Evolutionary conservation across 1,140 invertebrate genomes (phyloP).

Genomic region (Drosophila bocki): DNA sequence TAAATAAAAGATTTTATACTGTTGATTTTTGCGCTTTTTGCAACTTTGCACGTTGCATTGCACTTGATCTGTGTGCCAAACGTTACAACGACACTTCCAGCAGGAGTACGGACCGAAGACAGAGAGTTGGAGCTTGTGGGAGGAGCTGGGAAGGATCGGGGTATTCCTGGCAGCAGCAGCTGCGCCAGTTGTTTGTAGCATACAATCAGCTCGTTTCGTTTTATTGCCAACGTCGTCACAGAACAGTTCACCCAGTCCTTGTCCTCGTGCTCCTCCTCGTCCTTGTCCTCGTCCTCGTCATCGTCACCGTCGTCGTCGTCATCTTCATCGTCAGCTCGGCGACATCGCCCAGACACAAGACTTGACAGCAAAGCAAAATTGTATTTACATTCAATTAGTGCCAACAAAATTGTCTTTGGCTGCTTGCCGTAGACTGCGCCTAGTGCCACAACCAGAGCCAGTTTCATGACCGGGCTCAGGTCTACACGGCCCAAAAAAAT

Average conservation of each 20-base stretch:
- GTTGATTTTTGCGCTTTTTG: conserved; percentile 84
- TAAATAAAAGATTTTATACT: conserved; percentile 83
- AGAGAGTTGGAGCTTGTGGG: conserved; percentile 1
- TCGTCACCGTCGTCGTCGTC: conserved; percentile 4
- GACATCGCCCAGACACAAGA: conserved; percentile 78
- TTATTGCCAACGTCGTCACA: conserved; percentile 78
- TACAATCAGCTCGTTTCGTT: conserved; percentile 83
- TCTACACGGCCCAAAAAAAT: conserved; percentile 29
- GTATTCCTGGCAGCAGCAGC: conserved; percentile 31
- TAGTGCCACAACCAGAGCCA: conserved; percentile 63
- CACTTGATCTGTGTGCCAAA: conserved; percentile 84
- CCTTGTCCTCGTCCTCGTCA: neutral
- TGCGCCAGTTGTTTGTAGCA: conserved; percentile 78
- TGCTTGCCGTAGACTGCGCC: conserved; percentile 72
- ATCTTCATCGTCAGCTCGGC: conserved; percentile 37
- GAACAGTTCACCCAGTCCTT: conserved; percentile 24
- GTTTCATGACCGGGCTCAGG: conserved; percentile 1
- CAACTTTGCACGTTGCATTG: conserved; percentile 82
- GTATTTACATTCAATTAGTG: conserved; percentile 84
- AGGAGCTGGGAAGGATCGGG: conserved; percentile 11
- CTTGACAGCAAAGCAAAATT: conserved; percentile 84
- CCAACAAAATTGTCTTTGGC: conserved; percentile 84
- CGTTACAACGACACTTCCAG: conserved; percentile 78
- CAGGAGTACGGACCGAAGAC: conserved; percentile 34
- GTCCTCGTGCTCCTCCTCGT: neutral